Percentiles rank a stretch among this genome's conserved stretches.
These are phyloP conservation scores for Brachionus rotundiformis DNA, from an alignment of 1,140 invertebrate species.

Conservation along the genomic window DNA sequence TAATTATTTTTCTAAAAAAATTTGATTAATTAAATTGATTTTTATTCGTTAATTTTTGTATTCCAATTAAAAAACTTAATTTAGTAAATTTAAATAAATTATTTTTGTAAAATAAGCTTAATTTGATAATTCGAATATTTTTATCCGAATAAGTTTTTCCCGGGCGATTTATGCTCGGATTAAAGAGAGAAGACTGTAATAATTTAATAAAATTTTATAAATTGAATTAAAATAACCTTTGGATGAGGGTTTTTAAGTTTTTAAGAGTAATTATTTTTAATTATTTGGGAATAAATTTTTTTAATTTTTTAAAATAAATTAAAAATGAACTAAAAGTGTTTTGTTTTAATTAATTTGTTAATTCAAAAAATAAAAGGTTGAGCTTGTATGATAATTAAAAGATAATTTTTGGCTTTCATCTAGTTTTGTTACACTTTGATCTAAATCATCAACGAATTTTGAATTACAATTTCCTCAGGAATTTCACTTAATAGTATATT, in stretches of 20 bases:
- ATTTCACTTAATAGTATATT: not conserved
- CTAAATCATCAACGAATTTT: not conserved
- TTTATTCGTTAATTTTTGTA: not conserved
- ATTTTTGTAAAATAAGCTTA: not conserved
- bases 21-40: constrained; percentile 9
- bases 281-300: too few relatives aligned
- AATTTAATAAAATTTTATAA: too few relatives aligned
- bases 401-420: not conserved
- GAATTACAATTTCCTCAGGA: not conserved
- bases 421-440: not conserved
- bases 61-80: not conserved
- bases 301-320: too few relatives aligned
- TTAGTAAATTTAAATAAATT: not conserved
- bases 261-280: too few relatives aligned
- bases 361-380: not conserved
- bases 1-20: not conserved
- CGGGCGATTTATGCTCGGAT: constrained; percentile 10
- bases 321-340: too few relatives aligned
- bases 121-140: constrained; percentile 10
- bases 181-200: constrained; percentile 8
- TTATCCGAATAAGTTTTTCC: constrained; percentile 2
- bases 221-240: too few relatives aligned
- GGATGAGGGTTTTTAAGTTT: too few relatives aligned
- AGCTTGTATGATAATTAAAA: not conserved
- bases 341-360: not conserved